Base-by-base conservation (phyloP, 2,797 vertebrate genomes). In the Remorina albescens region DNA sequence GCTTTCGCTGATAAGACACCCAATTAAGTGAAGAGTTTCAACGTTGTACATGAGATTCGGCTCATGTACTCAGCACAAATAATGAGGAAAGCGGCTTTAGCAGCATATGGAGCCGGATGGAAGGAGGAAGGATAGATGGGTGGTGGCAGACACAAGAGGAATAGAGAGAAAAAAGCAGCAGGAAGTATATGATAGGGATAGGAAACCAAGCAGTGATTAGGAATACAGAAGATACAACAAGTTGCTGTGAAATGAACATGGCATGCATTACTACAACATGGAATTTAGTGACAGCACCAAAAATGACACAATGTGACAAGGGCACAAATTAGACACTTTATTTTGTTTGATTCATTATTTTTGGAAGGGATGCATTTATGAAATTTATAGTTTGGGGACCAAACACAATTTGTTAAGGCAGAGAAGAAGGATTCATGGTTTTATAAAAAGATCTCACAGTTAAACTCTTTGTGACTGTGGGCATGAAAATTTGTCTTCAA, bases 1-100 rank as follows among this genome's bases (percentile, higher is more conserved):
- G 83, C 89, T 90, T 85, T 84, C 53, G 42, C 82, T 79, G 86
- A 92, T 91, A 90, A 87, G 75, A 78, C 70, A 36, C 55, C 74
- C 78, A 79, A 80, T 87, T 87, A 87, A 90, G 71, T 86, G 76
- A 67, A 59, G 60, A 80, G 66, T 78, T 76, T 84, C 77, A 78
- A 81, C 78, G 60, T 72, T 65, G 74, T 79, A n/a, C n/a, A n/a
- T 83, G 59, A 76, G 66, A 81, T 84, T 81, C 75, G 76, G 67
- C 63, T 81, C 84, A 64, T 74, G 65, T 65, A 23, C 58, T 56
- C 59, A 37, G 60, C 74, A 65, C 55, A 64, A 76, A 64, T 37
- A 12, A 36, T 55, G 59, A 60, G 67, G 18, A 69, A 60, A 70
- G 30, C 25, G 42, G 50, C 51, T 61, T 67, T 5, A 55, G 63